phyloP scores from a whole-genome alignment of 2,113 vertebrate genomes.

The Anoplopoma fimbria region DNA sequence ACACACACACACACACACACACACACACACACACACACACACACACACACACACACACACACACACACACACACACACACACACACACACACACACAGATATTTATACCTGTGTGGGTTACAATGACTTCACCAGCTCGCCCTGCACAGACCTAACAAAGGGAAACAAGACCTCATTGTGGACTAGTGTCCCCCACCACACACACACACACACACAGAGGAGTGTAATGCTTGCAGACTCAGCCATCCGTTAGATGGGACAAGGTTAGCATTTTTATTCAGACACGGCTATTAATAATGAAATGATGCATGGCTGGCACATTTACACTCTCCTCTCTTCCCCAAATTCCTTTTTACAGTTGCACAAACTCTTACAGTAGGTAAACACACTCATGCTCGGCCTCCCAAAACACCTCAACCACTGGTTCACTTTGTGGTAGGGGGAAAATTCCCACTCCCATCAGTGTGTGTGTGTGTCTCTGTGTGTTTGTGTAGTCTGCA shows the following conservation, averaged over 20 bases:
- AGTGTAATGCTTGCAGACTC: slow-evolving; percentile 66
- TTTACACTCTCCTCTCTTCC: slow-evolving; percentile 48
- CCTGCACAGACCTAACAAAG: slow-evolving; percentile 63
- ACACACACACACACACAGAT: slow-evolving; percentile 65
- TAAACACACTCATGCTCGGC: slow-evolving; percentile 67
- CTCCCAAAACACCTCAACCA: slow-evolving; percentile 71
- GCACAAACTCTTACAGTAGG: slow-evolving; percentile 70
- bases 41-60: slow-evolving; percentile 61
- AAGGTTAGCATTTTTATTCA: slow-evolving; percentile 85
- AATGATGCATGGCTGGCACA: slow-evolving; percentile 80
- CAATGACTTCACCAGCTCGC: slow-evolving; percentile 72
- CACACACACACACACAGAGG: slow-evolving; percentile 36
- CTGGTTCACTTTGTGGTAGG: slow-evolving; percentile 70
- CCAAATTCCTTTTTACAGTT: slow-evolving; percentile 74
- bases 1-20: slow-evolving; percentile 26
- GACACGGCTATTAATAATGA: slow-evolving; percentile 85
- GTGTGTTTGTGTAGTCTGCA: slow-evolving; percentile 54
- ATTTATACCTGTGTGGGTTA: slow-evolving; percentile 77
- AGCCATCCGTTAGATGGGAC: slow-evolving; percentile 83
- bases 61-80: slow-evolving; percentile 54
- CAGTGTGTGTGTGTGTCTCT: slow-evolving; percentile 52
- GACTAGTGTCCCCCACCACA: slow-evolving; percentile 44
- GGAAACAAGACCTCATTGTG: slow-evolving; percentile 68
- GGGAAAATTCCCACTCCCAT: slow-evolving; percentile 68
- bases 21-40: slow-evolving; percentile 47